Conservation (phyloP, 2,797 vertebrate species). For the Heteromormyrus szaboi region DNA sequence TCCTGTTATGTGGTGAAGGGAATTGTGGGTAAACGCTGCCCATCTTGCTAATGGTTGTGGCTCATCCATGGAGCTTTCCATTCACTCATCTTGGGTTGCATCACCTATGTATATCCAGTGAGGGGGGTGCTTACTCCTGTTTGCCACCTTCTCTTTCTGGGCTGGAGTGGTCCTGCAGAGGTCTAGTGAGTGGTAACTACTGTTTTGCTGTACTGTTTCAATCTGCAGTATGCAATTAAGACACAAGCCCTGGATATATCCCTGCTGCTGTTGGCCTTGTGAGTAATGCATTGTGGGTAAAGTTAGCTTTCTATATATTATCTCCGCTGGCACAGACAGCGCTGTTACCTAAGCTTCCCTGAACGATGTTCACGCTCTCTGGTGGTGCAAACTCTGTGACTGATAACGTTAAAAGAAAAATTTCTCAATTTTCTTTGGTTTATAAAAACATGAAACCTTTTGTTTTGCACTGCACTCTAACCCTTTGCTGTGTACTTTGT, state of each 20-base stretch:
- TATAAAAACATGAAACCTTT: background rate
- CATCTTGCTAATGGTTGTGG: background rate
- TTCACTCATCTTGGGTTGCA: background rate
- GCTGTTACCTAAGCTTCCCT: background rate
- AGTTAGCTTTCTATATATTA: background rate
- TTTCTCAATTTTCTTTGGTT: background rate
- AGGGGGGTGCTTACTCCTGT: background rate
- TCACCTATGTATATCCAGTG: background rate
- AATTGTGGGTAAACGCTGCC: background rate
- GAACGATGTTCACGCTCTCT: background rate
- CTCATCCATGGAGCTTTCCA: background rate
- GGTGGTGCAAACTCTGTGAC: background rate
- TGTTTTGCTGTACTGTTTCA: constrained; percentile 4
- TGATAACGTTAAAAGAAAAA: background rate
- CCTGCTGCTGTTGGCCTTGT: background rate
- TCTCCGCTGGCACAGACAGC: background rate
- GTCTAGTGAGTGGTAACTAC: background rate
- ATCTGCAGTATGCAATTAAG: background rate
- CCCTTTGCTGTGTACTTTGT: background rate
- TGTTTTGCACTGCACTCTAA: background rate
- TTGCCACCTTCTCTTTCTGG: background rate
- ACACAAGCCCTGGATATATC: background rate
- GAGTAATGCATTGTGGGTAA: background rate
- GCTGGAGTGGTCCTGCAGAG: background rate
- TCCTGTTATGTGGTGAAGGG: background rate